Conservation (phyloP, 2,888 invertebrate genomes). For the Leptopilina drosophilae region DNA sequence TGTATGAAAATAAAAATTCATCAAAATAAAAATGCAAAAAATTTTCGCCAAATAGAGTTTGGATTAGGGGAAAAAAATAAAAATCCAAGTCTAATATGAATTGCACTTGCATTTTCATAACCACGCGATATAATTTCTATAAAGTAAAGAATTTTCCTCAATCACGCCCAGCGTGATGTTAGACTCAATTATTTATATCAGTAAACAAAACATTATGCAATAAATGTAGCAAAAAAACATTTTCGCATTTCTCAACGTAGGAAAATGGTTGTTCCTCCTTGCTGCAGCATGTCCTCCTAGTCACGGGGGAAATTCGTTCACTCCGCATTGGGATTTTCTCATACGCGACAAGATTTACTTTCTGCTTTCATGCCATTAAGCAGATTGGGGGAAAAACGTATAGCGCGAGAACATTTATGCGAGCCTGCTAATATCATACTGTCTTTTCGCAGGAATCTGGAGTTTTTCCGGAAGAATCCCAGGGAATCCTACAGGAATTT, state of each 20-base stretch:
- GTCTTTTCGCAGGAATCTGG: constrained; percentile 55
- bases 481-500: constrained; percentile 56
- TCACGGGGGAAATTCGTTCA: constrained; percentile 69
- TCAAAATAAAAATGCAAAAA: too few species aligned
- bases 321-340: constrained; percentile 67
- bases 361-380: constrained; percentile 51
- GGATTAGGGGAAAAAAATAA: too few species aligned
- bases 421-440: constrained; percentile 59
- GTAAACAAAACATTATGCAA: too few species aligned
- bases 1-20: too few species aligned
- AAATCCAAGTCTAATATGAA: too few species aligned
- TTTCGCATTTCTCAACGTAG: background rate
- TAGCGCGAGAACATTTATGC: constrained; percentile 51
- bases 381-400: constrained; percentile 59
- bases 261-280: constrained; percentile 48
- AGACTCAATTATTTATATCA: too few species aligned
- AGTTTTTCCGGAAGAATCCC: constrained; percentile 59
- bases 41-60: too few species aligned
- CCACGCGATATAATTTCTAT: too few species aligned
- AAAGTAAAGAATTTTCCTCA: too few species aligned
- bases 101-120: too few species aligned
- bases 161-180: too few species aligned
- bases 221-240: background rate
- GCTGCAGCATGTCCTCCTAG: constrained; percentile 64
- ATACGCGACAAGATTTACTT: constrained; percentile 47